Conservation (phyloP, 2,797 vertebrate species). For the Acanthopagrus latus region DNA sequence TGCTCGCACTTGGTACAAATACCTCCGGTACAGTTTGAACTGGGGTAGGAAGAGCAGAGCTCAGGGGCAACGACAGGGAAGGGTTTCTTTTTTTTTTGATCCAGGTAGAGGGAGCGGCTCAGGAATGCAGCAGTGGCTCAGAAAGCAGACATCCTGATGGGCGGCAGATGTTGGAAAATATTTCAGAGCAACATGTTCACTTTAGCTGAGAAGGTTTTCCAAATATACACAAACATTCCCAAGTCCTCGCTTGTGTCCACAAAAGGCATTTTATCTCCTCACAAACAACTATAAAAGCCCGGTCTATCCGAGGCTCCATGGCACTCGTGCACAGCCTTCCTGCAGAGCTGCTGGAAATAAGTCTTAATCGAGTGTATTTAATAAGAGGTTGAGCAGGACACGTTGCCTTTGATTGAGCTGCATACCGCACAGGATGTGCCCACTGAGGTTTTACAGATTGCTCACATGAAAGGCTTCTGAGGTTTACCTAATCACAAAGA, state of each 20-base stretch:
- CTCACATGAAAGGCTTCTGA: conserved; percentile 79
- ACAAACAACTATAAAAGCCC: conserved; percentile 49
- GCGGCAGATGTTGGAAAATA: conserved; percentile 90
- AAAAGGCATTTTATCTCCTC: conserved; percentile 60
- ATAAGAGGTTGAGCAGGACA: conserved; percentile 73
- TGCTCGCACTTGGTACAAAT: conserved; percentile 60
- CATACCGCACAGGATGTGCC: conserved; percentile 78
- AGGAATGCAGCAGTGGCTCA: conserved; percentile 87
- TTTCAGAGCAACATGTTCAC: conserved; percentile 86
- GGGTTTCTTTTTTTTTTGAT: conserved; percentile 80
- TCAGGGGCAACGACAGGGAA: conserved; percentile 74
- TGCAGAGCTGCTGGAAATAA: conserved; percentile 59
- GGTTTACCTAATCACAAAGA: conserved; percentile 82
- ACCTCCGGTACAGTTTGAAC: conserved; percentile 54
- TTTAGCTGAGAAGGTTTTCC: conserved; percentile 81
- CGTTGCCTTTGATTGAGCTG: conserved; percentile 72
- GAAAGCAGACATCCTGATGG: conserved; percentile 88
- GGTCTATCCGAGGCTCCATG: conserved; percentile 30
- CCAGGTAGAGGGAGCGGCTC: conserved; percentile 88
- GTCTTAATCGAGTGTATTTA: conserved; percentile 72
- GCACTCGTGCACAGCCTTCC: conserved; percentile 41
- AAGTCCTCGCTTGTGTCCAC: conserved; percentile 58
- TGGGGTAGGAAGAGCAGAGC: conserved; percentile 61
- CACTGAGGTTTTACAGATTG: conserved; percentile 76
- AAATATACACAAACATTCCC: conserved; percentile 82